Conservation (phyloP, 2,888 invertebrate species). For the Cyaniris semiargus region DNA sequence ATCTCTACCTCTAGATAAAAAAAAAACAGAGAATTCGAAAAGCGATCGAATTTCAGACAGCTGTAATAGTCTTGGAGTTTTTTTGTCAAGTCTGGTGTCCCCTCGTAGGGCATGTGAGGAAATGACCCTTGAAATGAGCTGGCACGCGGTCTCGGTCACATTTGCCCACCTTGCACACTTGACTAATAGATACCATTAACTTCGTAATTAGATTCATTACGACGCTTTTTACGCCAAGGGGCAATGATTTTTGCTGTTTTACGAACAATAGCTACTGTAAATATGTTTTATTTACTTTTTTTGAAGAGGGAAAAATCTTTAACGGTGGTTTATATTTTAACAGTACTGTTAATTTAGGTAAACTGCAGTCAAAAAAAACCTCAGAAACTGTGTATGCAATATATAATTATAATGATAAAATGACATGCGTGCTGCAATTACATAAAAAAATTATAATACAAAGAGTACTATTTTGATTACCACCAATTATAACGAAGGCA, state of each 20-base stretch:
- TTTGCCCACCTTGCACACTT: conserved; percentile 72
- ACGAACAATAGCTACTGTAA: neutral
- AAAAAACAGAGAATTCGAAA: conserved; percentile 25
- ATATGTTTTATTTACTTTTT: neutral
- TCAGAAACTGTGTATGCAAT: too few relatives aligned
- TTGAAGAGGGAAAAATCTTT: neutral
- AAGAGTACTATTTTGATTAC: too few relatives aligned
- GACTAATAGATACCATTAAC: conserved; percentile 70
- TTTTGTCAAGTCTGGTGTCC: conserved; percentile 53
- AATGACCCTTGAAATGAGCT: conserved; percentile 78
- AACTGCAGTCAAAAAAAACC: too few relatives aligned
- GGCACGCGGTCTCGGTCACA: conserved; percentile 59
- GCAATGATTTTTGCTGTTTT: neutral
- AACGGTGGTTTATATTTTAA: too few relatives aligned
- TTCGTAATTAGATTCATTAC: conserved; percentile 35
- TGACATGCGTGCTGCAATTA: too few relatives aligned
- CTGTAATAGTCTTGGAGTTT: conserved; percentile 52
- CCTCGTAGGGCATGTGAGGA: conserved; percentile 63
- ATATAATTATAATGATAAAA: too few relatives aligned
- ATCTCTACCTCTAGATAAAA: too few relatives aligned
- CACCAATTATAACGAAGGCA: too few relatives aligned
- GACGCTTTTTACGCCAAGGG: neutral
- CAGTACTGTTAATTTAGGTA: too few relatives aligned
- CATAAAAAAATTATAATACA: too few relatives aligned
- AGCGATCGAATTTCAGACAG: conserved; percentile 53